These are phyloP conservation scores for Sebastes minor DNA, from an alignment of 2,797 vertebrate species.

Conservation along the genomic window DNA sequence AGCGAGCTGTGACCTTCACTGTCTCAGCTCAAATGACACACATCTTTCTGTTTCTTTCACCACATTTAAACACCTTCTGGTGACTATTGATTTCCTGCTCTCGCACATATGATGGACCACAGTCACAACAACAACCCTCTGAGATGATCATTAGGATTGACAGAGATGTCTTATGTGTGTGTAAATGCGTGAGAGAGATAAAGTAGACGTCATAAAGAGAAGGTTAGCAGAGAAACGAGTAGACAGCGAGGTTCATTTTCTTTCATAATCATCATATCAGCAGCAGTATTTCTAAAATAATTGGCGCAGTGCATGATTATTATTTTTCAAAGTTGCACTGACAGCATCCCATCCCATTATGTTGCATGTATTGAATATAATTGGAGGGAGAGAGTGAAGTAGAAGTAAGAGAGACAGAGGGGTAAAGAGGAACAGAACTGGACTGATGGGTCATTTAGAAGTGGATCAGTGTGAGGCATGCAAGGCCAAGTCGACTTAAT, in stretches of 20 bases:
- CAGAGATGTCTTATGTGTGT: neutral
- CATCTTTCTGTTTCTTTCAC: conserved; percentile 27
- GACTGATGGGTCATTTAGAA: conserved; percentile 58
- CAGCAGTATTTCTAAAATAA: conserved; percentile 9
- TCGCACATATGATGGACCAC: neutral
- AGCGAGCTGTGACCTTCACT: conserved; percentile 51
- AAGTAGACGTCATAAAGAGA: neutral
- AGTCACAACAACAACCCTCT: conserved; percentile 25
- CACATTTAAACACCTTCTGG: conserved; percentile 39
- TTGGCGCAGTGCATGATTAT: neutral
- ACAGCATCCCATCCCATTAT: conserved; percentile 7
- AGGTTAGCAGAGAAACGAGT: neutral
- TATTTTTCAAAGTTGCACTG: conserved; percentile 9
- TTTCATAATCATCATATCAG: conserved; percentile 6
- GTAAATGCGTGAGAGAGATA: neutral
- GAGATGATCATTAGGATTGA: conserved; percentile 36
- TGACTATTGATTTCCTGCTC: conserved; percentile 60
- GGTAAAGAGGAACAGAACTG: conserved; percentile 4
- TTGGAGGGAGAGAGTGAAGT: conserved; percentile 11
- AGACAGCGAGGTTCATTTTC: neutral
- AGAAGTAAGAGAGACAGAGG: neutral
- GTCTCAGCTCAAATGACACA: conserved; percentile 37
- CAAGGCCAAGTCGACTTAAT: conserved; percentile 72
- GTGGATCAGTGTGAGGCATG: conserved; percentile 56
- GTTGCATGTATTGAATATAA: conserved; percentile 13